phyloP scores from a whole-genome alignment of 2,113 vertebrate genomes.

The Tupaia tana region DNA sequence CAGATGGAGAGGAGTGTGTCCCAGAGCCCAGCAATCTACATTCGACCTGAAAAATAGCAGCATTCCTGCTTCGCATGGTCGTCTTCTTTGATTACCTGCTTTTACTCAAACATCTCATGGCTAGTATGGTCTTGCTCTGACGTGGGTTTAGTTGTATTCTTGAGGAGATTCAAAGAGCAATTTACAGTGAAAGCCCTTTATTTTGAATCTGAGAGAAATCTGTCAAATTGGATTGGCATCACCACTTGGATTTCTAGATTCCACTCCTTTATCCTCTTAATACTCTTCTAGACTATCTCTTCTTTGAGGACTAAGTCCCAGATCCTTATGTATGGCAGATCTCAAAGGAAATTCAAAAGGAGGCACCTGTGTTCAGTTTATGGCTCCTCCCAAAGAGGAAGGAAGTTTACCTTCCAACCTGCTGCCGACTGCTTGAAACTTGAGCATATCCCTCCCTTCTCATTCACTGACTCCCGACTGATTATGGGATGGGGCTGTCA shows the following conservation, averaged over 20 bases:
- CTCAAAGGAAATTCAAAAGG: background rate
- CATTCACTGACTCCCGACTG: background rate
- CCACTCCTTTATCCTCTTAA: background rate
- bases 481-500: background rate
- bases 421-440: background rate
- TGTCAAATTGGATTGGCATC: background rate
- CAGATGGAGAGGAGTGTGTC: background rate
- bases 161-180: background rate
- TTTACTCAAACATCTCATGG: background rate
- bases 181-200: background rate
- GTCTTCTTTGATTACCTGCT: background rate
- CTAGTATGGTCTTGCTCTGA: background rate
- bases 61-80: background rate
- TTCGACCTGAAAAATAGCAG: background rate
- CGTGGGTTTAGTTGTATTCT: background rate
- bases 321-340: background rate
- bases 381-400: background rate
- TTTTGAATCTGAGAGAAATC: conserved; percentile 19
- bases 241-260: background rate
- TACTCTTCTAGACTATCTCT: background rate
- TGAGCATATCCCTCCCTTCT: background rate
- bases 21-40: background rate
- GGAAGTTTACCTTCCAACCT: background rate
- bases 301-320: background rate
- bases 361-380: background rate